Base-by-base conservation (phyloP, 2,888 invertebrate species). In the Kryphioiulus occultus region DNA sequence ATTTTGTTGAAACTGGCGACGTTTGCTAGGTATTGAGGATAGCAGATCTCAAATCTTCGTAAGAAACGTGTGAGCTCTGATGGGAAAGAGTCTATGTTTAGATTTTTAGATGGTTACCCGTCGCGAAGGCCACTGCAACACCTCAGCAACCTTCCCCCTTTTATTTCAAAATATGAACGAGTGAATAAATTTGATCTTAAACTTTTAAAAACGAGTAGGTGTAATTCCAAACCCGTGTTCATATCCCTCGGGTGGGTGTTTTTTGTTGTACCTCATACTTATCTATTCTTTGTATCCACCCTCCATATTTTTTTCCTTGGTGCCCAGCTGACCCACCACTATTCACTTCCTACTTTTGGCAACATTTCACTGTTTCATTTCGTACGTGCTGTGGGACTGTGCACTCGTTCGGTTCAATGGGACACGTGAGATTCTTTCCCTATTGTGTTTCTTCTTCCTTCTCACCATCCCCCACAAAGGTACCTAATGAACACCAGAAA, bases 311-410 rank as follows among this genome's bases (percentile, higher is more conserved):
- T 59, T 47, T 47, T 59, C n/a, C n/a, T 59, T 59, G 59, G n/a
- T 59, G 59, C 59, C 59, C 59, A 59, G 59, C n/a, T 59, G 59
- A 59, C 59, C 59, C 59, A 59, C 59, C 59, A 59, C 19, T 59
- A 59, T 59, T 59, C 7, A 59, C 59, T 59, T 59, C 59, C 59
- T 59, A 59, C 59, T 59, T 59, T 59, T 19, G n/a, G 19, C 59
- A 59, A 47, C 17, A 17, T 59, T 59, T 59, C 59, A n/a, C 59
- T n/a, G 59, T 19, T 12, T 19, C n/a, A 59, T 59, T 59, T 59
- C 10, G 7, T 42, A 42, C 59, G 59, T 59, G 59, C 59, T 59
- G 59, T 59, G 59, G 59, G 59, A 59, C 7, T 59, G 42, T 42
- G 59, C 59, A 59, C 59, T 59, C n/a, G 15, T n/a, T 59, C 59